Evolutionary conservation across 2,797 vertebrate genomes (phyloP), one percentile per base, ranked within the genome.

Genomic region (Sebastes reedi): DNA sequence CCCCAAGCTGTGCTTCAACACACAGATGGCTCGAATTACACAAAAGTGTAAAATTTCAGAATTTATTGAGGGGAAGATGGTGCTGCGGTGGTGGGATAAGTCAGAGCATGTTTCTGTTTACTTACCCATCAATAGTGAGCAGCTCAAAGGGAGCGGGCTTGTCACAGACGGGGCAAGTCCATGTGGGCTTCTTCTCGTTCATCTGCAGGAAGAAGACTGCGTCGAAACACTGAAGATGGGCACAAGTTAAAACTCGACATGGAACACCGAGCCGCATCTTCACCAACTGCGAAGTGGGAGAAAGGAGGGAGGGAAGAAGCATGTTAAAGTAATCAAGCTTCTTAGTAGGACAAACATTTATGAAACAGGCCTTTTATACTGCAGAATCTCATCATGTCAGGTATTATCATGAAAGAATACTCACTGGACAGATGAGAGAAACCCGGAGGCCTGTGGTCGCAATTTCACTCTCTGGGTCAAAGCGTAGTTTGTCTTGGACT

Each of bases 121-220:
- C 94, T 94, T 92, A 98, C 99, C 98, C 98, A 11, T 99, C 99
- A 1, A 99, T 99, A 85, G 98, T 98, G 71, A 99, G 97, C 91
- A 99, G 97, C 93, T 99, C 97, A 12, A 98, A 99, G 18, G 98
- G 97, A 7, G 99, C 99, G 0, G 98, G 97, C 88, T 99, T 99
- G 93, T 99, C 99, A 22, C 99, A 99, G 72, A 99, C 99, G 0
- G 99, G 99, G 76, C 99, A 99, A 89, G 97, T 98, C 99, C 99
- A 99, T 0, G 99, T 99, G 80, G 99, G 98, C 81, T 99, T 99
- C 92, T 99, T 99, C 92, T 99, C 99, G 1, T 99, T 99, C 99
- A 99, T 99, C 95, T 99, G 98, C 89, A 99, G 96, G 93, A 99
- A 99, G 94, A 99, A 99, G 83, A 99, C 98, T 0, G 98, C 99